A percentile compares a stretch with the other conserved stretches of the same genome.
Evolutionary conservation across 2,113 vertebrate genomes (phyloP).

Genomic region (Aythya baeri): DNA sequence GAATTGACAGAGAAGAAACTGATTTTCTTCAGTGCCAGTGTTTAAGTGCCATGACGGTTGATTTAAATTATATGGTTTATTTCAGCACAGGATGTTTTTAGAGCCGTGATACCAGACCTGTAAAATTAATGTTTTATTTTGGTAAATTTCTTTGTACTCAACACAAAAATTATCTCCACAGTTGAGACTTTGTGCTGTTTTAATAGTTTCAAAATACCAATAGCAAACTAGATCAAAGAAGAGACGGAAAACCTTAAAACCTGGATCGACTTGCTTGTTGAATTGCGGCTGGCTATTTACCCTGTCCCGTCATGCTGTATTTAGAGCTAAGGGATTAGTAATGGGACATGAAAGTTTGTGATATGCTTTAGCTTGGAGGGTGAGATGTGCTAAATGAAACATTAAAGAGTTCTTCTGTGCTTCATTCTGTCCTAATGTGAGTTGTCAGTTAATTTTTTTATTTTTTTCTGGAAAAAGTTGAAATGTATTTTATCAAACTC

Average conservation of each 20-base stretch:
- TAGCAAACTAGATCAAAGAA: neutral
- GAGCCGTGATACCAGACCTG: neutral
- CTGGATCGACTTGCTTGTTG: neutral
- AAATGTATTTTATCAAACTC: constrained; percentile 28
- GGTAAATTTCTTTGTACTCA: neutral
- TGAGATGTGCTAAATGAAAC: constrained; percentile 49
- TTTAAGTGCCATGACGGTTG: neutral
- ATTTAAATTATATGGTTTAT: neutral
- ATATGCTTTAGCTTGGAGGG: constrained; percentile 38
- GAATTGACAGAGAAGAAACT: neutral
- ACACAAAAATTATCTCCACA: neutral
- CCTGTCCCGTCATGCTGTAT: neutral
- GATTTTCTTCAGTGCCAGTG: neutral
- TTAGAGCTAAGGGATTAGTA: neutral
- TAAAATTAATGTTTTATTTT: neutral
- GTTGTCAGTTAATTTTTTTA: constrained; percentile 33
- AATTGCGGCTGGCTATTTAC: neutral
- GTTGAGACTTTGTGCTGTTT: neutral
- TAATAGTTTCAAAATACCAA: neutral
- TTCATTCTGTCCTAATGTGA: constrained; percentile 18
- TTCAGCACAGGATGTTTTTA: neutral
- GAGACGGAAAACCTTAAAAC: neutral
- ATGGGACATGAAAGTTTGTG: constrained; percentile 6
- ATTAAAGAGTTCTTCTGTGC: neutral
- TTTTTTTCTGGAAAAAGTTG: constrained; percentile 21